Conservation (phyloP, 92 coral and sea anemone species). For the Epizoanthus ramosus region DNA sequence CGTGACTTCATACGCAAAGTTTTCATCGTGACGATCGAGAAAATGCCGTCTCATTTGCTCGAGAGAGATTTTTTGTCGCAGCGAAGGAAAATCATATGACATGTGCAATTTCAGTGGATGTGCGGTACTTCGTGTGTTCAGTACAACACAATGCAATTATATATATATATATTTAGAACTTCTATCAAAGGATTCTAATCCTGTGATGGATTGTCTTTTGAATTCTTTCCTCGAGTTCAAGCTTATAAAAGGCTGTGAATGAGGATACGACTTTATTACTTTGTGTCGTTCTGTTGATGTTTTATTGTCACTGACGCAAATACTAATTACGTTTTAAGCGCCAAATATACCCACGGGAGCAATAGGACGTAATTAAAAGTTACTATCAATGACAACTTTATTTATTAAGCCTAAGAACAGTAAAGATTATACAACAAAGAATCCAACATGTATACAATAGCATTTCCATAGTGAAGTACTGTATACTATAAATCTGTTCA, state of each 20-base stretch:
- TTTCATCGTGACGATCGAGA: no score
- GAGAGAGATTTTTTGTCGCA: no score
- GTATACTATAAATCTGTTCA: neutral
- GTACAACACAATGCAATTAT: no score
- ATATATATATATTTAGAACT: neutral
- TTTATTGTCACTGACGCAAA: no score
- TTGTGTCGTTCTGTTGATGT: neutral
- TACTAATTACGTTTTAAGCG: neutral
- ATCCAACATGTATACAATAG: neutral
- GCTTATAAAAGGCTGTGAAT: neutral
- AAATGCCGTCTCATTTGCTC: no score
- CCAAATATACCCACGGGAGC: conserved; percentile 16
- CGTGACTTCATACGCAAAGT: no score
- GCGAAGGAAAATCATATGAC: no score
- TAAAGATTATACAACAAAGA: neutral
- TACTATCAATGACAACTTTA: neutral
- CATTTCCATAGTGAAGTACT: conserved; percentile 37
- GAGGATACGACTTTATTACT: neutral
- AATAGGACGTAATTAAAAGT: neutral
- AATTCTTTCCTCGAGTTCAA: neutral
- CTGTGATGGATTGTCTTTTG: neutral
- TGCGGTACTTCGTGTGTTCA: no score
- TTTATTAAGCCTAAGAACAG: conserved; percentile 3
- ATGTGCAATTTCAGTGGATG: no score
- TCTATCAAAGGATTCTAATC: neutral